Evolutionary conservation across 2,797 vertebrate genomes (phyloP).

Genomic region (Xyrichtys novacula): DNA sequence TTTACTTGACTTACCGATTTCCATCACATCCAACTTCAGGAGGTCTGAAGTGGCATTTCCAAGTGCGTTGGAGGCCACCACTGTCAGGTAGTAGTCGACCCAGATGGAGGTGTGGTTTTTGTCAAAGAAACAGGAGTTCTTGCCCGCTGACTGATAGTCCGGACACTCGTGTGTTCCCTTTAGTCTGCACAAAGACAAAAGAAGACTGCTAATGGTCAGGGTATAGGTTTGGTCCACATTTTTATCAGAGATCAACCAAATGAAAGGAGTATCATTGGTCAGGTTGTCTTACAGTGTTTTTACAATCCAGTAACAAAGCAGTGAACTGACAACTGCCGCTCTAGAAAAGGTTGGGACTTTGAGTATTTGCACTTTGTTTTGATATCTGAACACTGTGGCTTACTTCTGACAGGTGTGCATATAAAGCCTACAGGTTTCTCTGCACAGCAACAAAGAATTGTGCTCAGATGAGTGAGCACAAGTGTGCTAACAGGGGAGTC

Average conservation of each 20-base stretch:
- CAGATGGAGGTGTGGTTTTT: constrained; percentile 88
- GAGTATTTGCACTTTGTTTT: not conserved
- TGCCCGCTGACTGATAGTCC: constrained; percentile 89
- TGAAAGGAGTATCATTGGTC: not conserved
- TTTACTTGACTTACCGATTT: constrained; percentile 85
- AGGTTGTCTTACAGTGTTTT: too few species aligned
- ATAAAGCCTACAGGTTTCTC: constrained; percentile 19
- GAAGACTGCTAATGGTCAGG: constrained; percentile 17
- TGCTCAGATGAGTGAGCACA: constrained; percentile 30
- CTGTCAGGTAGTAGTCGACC: constrained; percentile 87
- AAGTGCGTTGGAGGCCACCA: constrained; percentile 87
- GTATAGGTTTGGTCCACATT: not conserved
- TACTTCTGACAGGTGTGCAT: constrained; percentile 31
- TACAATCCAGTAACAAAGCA: not conserved
- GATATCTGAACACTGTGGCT: not conserved
- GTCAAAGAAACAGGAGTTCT: constrained; percentile 92
- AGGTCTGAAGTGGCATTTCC: constrained; percentile 87
- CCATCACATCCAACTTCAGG: constrained; percentile 85
- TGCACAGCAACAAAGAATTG: constrained; percentile 51
- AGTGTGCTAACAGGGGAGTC: constrained; percentile 22
- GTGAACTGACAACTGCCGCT: not conserved
- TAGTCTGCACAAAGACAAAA: constrained; percentile 65
- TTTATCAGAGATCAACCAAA: too few species aligned
- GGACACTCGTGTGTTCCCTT: constrained; percentile 86
- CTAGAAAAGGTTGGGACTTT: not conserved